Base-by-base conservation (phyloP, 53 echinoderm and acorn worm species). In the Henricia sp. region DNA sequence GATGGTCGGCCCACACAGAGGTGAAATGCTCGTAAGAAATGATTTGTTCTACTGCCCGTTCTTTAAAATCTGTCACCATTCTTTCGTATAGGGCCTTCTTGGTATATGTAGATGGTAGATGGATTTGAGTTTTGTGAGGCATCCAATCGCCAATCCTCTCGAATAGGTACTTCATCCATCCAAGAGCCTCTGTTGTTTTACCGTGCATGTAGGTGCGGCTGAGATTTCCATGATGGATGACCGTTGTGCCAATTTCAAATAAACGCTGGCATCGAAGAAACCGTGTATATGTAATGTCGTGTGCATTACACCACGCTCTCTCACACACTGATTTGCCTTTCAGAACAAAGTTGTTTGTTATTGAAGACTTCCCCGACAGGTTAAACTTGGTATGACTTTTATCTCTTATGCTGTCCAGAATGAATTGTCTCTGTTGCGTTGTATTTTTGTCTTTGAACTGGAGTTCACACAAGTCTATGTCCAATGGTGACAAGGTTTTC, bases 21-120 rank as follows among this genome's bases (percentile, higher is more conserved):
- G 84, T 83, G 38, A 83, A 83, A 42, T 70, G 84, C 30, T 50
- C 50, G 53, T 83, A 83, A 8, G 70, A 83, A 23, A 83, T 69
- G 12, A 17, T 43, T 2, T 14, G 25, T 23, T 20, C 28, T 38
- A 30, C 50, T 42, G 33, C 50, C 34, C 43, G 64, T 82, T 82
- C 82, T 6, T 17, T 13, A 30, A 82, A 82, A 11, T 67, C 82
- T 28, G 17, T 66, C 32, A 82, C 50, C 82, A 82, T 82, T 8
- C 82, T 43, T 11, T 82, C 66, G 32, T 65, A 82, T 39, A 82
- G 46, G 1, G 67, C 21, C 32, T 29, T 82, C 52, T 82, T 82
- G 12, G 82, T 82, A 32, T 57, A 76, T 13, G 64, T 44, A 24
- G 64, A 58, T 2, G 82, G 82, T 35, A 82, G 82, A 19, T 82